These are phyloP conservation scores for Sceloporus tristichus DNA, from an alignment of 2,113 vertebrate genomes.

Conservation along the genomic window DNA sequence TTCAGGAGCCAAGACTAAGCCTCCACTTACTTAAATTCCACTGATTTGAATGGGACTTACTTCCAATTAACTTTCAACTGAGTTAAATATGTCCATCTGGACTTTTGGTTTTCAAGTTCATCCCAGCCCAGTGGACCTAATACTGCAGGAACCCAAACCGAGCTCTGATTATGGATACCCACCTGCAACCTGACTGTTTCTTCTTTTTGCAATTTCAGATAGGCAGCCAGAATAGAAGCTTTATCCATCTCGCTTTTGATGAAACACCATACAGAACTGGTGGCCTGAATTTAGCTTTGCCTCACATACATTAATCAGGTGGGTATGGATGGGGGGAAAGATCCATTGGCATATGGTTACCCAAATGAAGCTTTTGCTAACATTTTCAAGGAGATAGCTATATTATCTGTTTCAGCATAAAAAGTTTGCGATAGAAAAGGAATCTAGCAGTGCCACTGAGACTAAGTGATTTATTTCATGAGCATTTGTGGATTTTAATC, in stretches of 20 bases:
- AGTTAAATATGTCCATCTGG: not conserved
- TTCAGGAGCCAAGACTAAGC: too few species aligned
- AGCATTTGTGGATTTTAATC: too few species aligned
- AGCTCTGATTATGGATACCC: not conserved
- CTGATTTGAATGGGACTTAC: not conserved
- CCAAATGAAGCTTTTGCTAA: not conserved
- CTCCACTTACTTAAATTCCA: not conserved
- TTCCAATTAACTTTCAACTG: too few species aligned
- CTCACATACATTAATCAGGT: not conserved
- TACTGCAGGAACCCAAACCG: too few species aligned
- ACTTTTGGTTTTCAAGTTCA: too few species aligned
- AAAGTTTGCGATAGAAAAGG: too few species aligned
- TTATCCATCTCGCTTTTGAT: not conserved
- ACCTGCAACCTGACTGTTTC: not conserved
- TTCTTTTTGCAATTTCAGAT: not conserved
- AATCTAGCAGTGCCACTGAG: too few species aligned
- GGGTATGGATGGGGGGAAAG: not conserved
- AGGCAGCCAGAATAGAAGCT: not conserved
- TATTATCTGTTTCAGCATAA: too few species aligned
- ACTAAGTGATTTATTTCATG: too few species aligned
- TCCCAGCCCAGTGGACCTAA: not conserved
- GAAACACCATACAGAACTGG: not conserved
- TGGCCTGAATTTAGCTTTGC: not conserved
- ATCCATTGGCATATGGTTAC: too few species aligned
- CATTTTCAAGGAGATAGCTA: not conserved